These are phyloP conservation scores for Tokudaia tokunoshimensis DNA, from an alignment of 2,797 vertebrate species.

Conservation along the genomic window DNA sequence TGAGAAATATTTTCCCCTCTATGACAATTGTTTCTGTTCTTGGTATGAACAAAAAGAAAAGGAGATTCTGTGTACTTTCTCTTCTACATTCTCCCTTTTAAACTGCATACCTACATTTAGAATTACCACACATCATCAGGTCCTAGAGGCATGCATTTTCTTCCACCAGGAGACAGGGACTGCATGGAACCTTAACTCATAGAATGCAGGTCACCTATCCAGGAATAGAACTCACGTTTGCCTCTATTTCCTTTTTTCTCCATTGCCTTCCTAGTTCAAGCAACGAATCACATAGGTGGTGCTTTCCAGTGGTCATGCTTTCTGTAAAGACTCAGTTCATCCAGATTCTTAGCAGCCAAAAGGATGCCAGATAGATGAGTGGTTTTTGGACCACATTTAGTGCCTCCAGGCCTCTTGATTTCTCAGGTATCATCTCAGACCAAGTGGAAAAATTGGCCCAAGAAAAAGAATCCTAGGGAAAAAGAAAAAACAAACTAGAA, in stretches of 20 bases:
- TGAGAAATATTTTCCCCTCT: constrained; percentile 98
- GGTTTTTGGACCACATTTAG: background rate
- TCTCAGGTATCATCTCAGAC: background rate
- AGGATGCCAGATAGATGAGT: background rate
- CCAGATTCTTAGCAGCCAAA: constrained; percentile 2
- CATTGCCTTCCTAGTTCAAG: background rate
- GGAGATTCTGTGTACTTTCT: background rate
- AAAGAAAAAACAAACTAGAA: background rate
- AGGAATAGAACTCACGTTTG: background rate
- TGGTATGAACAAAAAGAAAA: constrained; percentile 84
- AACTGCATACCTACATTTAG: background rate
- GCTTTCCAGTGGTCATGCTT: background rate
- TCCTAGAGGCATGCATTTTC: background rate
- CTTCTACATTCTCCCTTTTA: background rate
- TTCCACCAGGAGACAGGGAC: background rate
- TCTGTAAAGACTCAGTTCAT: background rate
- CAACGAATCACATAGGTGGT: background rate
- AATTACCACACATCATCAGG: background rate
- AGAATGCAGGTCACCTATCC: background rate
- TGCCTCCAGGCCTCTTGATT: background rate
- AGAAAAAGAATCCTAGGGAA: background rate
- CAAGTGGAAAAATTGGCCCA: background rate
- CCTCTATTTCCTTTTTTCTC: background rate
- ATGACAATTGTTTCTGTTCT: constrained; percentile 99
- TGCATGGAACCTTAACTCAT: background rate